Evolutionary conservation across 2,888 invertebrate species (phyloP).

Genomic region (Oscheius sp.): DNA sequence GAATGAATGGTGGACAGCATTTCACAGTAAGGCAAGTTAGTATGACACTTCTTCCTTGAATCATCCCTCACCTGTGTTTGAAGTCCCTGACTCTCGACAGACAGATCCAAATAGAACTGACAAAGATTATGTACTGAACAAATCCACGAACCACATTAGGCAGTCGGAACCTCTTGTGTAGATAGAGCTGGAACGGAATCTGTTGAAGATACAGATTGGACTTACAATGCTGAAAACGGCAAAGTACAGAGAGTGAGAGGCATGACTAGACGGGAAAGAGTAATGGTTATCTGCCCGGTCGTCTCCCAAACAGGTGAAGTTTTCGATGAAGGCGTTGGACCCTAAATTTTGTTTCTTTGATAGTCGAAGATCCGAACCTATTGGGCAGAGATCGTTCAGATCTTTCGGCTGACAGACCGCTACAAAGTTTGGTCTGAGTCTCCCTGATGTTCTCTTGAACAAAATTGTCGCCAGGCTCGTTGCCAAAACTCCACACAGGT

Average conservation of each 20-base stretch:
- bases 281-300: conserved; percentile 58
- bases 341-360: conserved; percentile 17
- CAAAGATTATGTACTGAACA: conserved; percentile 55
- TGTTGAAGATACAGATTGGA: conserved; percentile 8
- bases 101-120: conserved; percentile 61
- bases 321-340: conserved; percentile 53
- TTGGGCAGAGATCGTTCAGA: conserved; percentile 55
- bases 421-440: conserved; percentile 65
- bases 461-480: conserved; percentile 51
- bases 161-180: conserved; percentile 59
- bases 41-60: not conserved
- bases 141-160: conserved; percentile 44
- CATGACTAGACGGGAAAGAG: conserved; percentile 63
- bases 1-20: too few species aligned
- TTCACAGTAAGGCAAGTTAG: too few species aligned
- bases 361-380: conserved; percentile 21
- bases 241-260: conserved; percentile 57
- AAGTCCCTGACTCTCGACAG: conserved; percentile 62
- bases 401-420: conserved; percentile 63
- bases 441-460: conserved; percentile 61
- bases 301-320: conserved; percentile 56
- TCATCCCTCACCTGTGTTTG: conserved; percentile 52
- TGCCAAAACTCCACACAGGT: conserved; percentile 52
- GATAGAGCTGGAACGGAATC: conserved; percentile 46
- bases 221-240: conserved; percentile 63